phyloP scores from a whole-genome alignment of 2,113 vertebrate genomes.

The Sapajus apella region DNA sequence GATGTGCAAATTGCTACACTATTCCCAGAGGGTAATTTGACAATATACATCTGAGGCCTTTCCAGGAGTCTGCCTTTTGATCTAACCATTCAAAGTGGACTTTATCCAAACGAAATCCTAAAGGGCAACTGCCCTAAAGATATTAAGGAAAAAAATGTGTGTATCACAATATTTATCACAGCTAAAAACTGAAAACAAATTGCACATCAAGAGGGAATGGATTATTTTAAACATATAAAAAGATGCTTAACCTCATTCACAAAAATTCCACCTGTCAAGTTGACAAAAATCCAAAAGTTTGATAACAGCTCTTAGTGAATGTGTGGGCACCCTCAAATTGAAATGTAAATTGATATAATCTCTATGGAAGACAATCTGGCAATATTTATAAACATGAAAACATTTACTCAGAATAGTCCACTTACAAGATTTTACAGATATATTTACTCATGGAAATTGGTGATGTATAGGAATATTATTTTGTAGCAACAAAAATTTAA shows the following conservation, averaged over 20 bases:
- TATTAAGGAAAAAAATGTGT: background rate
- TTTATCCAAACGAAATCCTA: background rate
- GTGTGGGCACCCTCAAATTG: background rate
- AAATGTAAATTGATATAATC: background rate
- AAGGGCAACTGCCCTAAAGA: background rate
- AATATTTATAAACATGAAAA: slow-evolving; percentile 22
- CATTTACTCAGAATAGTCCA: background rate
- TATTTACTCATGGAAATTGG: background rate
- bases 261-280: background rate
- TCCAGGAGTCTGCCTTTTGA: background rate
- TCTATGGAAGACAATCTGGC: background rate
- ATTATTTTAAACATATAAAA: background rate
- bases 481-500: background rate
- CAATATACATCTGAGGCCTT: background rate
- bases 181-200: background rate
- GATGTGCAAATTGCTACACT: background rate
- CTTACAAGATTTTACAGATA: background rate
- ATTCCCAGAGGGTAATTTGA: background rate
- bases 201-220: background rate
- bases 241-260: background rate
- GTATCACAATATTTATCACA: background rate
- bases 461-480: background rate
- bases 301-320: background rate
- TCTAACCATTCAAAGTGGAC: background rate
- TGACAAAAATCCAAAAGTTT: background rate